phyloP scores from a whole-genome alignment of 2,113 vertebrate species.

The Jaculus jaculus region DNA sequence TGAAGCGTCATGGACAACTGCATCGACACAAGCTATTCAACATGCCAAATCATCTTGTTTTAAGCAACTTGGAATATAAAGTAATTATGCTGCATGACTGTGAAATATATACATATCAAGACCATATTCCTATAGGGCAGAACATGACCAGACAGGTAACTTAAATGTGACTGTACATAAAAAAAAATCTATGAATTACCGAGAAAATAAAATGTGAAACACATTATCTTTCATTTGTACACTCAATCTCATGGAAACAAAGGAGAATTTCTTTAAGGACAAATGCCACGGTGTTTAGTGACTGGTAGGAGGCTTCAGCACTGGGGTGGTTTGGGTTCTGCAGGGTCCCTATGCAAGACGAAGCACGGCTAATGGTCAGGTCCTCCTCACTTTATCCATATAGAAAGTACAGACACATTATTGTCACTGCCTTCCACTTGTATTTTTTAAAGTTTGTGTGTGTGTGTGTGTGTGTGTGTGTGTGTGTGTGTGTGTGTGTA shows the following conservation, averaged over 20 bases:
- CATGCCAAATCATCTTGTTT: neutral
- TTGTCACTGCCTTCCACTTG: neutral
- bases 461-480: too few relatives aligned
- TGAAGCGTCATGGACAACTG: neutral
- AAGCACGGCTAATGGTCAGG: neutral
- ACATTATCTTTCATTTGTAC: neutral
- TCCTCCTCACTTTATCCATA: neutral
- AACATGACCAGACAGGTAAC: neutral
- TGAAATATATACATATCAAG: neutral
- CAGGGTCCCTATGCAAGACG: neutral
- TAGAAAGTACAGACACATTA: neutral
- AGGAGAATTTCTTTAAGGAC: neutral
- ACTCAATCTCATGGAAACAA: neutral
- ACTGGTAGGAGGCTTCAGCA: neutral
- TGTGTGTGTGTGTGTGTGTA: too few relatives aligned
- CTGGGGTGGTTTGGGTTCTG: too few relatives aligned
- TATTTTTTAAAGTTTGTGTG: too few relatives aligned
- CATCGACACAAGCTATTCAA: neutral
- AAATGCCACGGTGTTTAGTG: neutral
- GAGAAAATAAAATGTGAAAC: neutral
- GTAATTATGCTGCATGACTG: neutral
- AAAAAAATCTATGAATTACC: slow-evolving; percentile 21
- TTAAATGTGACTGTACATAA: neutral
- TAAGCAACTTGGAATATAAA: slow-evolving; percentile 22
- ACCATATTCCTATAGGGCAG: neutral